These are phyloP conservation scores for Sepioteuthis lessoniana DNA, from an alignment of 2,888 invertebrate species.

Conservation along the genomic window DNA sequence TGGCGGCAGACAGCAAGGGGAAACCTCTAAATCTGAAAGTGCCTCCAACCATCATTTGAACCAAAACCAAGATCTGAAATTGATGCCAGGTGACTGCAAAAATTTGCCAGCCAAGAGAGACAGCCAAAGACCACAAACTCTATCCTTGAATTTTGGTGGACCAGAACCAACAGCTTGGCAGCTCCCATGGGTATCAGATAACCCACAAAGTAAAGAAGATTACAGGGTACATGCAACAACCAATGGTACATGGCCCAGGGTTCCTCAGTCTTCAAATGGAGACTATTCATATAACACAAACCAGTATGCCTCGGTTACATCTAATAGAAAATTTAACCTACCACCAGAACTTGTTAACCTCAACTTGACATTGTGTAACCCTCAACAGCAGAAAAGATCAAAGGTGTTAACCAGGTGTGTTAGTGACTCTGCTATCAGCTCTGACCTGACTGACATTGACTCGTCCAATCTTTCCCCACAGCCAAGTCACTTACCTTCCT, in stretches of 20 bases:
- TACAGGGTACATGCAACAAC: not conserved
- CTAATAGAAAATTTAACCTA: not conserved
- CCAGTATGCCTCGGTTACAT: not conserved
- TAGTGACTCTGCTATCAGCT: conserved; percentile 72
- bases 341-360: not conserved
- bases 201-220: not conserved
- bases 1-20: not conserved
- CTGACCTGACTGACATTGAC: conserved; percentile 70
- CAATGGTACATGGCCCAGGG: not conserved
- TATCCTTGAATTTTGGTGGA: not conserved
- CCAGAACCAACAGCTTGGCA: not conserved
- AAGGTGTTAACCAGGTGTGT: conserved; percentile 60
- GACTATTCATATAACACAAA: not conserved
- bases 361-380: conserved; percentile 1
- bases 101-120: not conserved
- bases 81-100: not conserved
- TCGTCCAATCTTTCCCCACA: conserved; percentile 62
- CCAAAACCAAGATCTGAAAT: not conserved
- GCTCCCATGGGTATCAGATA: not conserved
- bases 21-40: not conserved
- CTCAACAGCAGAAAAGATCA: conserved; percentile 51
- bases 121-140: not conserved
- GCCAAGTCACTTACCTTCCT: not conserved
- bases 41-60: not conserved
- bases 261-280: not conserved